Base-by-base conservation (phyloP, 2,888 invertebrate genomes). In the Ennomos erosarius region DNA sequence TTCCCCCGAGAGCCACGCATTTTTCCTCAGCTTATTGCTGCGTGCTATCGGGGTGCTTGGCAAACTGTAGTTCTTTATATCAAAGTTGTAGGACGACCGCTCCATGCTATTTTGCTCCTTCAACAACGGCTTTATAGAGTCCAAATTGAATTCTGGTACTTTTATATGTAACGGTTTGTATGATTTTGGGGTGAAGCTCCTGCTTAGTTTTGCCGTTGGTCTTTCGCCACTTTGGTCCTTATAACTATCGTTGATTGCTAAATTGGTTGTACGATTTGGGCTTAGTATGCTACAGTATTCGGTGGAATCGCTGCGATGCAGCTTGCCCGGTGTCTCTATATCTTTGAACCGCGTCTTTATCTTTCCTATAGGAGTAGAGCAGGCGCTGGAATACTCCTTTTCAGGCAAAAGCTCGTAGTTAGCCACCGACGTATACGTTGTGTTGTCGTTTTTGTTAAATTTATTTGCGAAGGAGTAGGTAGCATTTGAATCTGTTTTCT, bases 41-140 rank as follows among this genome's bases (percentile, higher is more conserved):
- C 93, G 79, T 5, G 93, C 93, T 55, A 93, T 93, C 1, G 93
- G 93, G 8, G 93, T 93, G 0, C 81, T 81, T 0, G 93, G 93
- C 61, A 93, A 79, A 69, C 89, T 90, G 45, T 88, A 92, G 62
- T 93, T 90, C 67, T 84, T 85, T 61, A 93, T 88, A 78, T 90
- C 87, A 62, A 93, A 93, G 68, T 84, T 89, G 64, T 92, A 92
- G n/a, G 89, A 86, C 0, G 91, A 83, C 12, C 78, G 73, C 37
- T 76, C 81, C 40, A 55, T 63, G 16, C 73, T 72, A 62, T 74
- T 80, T 16, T 77, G 77, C 38, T 84, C 81, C 61, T 84, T 89
- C 1, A 90, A 69, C 56, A 92, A 66, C 12, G 83, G 79, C 50
- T 85, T 87, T 0, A 92, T 79, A 12, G 82, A 82, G 63, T 90